A percentile compares a stretch with the other conserved stretches of the same genome.
Conservation (phyloP, 2,888 invertebrate species). For the Ecdyonurus torrentis region DNA sequence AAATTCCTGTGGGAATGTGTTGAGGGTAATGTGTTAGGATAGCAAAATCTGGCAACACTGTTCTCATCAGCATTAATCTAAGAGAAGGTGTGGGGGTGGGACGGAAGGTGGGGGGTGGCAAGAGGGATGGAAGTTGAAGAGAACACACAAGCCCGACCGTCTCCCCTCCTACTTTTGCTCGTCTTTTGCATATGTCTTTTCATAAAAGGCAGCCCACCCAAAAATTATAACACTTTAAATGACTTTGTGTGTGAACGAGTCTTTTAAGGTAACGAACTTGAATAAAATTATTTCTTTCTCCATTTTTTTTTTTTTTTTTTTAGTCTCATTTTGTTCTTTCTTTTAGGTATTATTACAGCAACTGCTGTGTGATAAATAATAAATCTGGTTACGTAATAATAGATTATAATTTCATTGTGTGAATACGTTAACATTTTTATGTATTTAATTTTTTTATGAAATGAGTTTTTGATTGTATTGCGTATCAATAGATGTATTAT, state of each 20-base stretch:
- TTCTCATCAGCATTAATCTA: neutral
- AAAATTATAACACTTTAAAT: neutral
- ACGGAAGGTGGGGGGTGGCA: neutral
- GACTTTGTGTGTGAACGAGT: neutral
- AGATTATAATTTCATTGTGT: no score
- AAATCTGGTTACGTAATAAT: no score
- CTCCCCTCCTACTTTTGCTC: neutral
- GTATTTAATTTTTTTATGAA: no score
- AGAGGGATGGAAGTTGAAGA: no score
- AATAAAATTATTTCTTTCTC: no score
- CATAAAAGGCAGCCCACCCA: neutral
- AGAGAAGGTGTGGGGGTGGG: neutral
- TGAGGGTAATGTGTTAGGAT: neutral
- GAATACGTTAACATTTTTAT: no score
- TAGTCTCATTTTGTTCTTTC: neutral
- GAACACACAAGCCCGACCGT: neutral
- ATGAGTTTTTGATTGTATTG: no score
- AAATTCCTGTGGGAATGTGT: neutral
- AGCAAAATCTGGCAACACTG: neutral
- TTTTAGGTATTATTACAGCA: no score
- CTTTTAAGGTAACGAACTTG: neutral
- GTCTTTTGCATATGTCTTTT: neutral
- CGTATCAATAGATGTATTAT: no score
- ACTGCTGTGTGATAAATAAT: no score
- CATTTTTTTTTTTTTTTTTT: neutral